phyloP scores from a whole-genome alignment of 2,888 invertebrate species.

The Hirtodrosophila trivittata region DNA sequence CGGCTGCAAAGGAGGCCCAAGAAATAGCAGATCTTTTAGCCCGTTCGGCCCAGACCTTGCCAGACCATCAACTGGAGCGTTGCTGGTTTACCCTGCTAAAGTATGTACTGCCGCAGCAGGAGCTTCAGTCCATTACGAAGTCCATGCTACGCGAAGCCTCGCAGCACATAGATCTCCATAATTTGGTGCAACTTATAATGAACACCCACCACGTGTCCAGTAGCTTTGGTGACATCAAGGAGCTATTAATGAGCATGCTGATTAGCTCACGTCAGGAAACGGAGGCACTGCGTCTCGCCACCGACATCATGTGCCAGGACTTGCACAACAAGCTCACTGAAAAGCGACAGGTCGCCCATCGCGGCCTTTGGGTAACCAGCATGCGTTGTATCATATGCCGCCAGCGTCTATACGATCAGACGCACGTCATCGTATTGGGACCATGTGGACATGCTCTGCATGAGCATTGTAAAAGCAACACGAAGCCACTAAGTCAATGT shows the following conservation, averaged over 20 bases:
- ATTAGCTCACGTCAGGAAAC: constrained; percentile 91
- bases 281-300: constrained; percentile 88
- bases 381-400: constrained; percentile 82
- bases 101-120: constrained; percentile 82
- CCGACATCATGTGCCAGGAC: constrained; percentile 87
- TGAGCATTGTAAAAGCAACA: constrained; percentile 70
- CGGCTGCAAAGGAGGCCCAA: constrained; percentile 59
- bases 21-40: constrained; percentile 61
- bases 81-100: constrained; percentile 85
- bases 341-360: constrained; percentile 69
- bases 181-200: constrained; percentile 86
- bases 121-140: constrained; percentile 83
- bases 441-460: constrained; percentile 83
- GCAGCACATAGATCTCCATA: constrained; percentile 85
- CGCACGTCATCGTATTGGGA: constrained; percentile 76
- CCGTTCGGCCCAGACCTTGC: constrained; percentile 84
- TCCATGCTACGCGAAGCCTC: constrained; percentile 85
- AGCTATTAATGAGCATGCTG: constrained; percentile 87
- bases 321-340: constrained; percentile 85
- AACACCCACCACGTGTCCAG: constrained; percentile 84
- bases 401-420: constrained; percentile 81
- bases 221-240: constrained; percentile 87
- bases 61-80: constrained; percentile 83
- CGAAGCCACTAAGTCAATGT: constrained; percentile 56
- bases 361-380: constrained; percentile 82